A percentile compares a stretch with the other conserved stretches of the same genome.
Evolutionary conservation across 2,888 invertebrate genomes (phyloP).

Genomic region (Melieria crassipennis): DNA sequence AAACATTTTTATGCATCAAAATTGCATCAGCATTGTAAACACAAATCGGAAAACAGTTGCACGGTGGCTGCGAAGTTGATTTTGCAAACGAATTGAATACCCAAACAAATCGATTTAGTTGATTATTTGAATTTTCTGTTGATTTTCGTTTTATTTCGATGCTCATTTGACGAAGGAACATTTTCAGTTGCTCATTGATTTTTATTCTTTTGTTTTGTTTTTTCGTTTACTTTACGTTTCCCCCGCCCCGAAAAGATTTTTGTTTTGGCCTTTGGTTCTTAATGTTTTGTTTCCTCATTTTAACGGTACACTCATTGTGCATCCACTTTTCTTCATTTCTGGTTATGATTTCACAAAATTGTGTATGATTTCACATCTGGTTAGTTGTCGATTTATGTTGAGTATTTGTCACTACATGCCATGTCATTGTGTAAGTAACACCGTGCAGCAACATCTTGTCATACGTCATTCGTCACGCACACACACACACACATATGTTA

Average conservation of each 20-base stretch:
- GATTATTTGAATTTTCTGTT: slow-evolving; percentile 37
- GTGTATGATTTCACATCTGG: neutral
- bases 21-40: neutral
- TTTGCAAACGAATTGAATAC: slow-evolving; percentile 29
- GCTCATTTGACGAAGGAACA: too few species aligned
- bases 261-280: slow-evolving; percentile 24
- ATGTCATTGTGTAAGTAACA: slow-evolving; percentile 21
- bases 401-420: slow-evolving; percentile 29
- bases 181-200: slow-evolving; percentile 30
- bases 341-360: slow-evolving; percentile 1
- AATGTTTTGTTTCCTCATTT: neutral
- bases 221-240: slow-evolving; percentile 40
- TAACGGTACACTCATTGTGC: too few species aligned
- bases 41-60: slow-evolving; percentile 49
- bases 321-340: too few species aligned
- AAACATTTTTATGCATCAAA: neutral
- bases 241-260: neutral
- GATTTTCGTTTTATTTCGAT: slow-evolving; percentile 25
- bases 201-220: slow-evolving; percentile 32
- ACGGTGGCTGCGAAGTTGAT: slow-evolving; percentile 60
- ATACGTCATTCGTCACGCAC: neutral
- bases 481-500: neutral
- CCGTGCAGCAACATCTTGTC: slow-evolving; percentile 17
- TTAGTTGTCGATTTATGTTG: slow-evolving; percentile 6
- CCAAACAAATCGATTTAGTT: slow-evolving; percentile 37